A percentile compares a stretch with the other conserved stretches of the same genome.
These are phyloP conservation scores for Watersipora subatra DNA, from an alignment of 1,140 invertebrate genomes.

Conservation along the genomic window DNA sequence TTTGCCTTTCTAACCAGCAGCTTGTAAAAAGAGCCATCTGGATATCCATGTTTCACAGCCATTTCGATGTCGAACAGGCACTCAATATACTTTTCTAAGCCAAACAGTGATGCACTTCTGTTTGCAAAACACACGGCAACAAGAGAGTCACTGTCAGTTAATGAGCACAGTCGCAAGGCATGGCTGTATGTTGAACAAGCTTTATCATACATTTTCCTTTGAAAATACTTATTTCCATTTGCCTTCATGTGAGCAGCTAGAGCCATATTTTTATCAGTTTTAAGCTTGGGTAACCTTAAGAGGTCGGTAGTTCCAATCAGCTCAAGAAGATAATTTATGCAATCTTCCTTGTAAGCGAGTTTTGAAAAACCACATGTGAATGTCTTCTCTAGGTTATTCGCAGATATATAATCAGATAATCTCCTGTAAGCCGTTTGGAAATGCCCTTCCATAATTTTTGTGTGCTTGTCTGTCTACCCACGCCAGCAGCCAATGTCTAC, in stretches of 20 bases:
- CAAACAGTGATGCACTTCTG: constrained; percentile 70
- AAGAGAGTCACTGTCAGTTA: constrained; percentile 36
- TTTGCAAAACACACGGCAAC: constrained; percentile 66
- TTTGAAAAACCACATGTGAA: not conserved
- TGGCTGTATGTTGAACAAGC: constrained; percentile 61
- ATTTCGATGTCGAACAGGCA: constrained; percentile 52
- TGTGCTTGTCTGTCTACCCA: not conserved
- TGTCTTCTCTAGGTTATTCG: not conserved
- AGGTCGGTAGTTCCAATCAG: not conserved
- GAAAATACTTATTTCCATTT: constrained; percentile 63
- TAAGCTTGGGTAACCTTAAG: not conserved
- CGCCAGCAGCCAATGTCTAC: too few relatives aligned
- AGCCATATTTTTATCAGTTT: not conserved
- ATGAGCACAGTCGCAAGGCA: constrained; percentile 38
- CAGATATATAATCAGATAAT: not conserved
- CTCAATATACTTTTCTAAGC: constrained; percentile 53
- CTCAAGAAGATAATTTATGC: not conserved
- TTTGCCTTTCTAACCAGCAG: constrained; percentile 59
- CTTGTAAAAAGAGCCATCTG: constrained; percentile 59
- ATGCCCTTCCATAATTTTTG: too few relatives aligned
- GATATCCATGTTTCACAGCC: constrained; percentile 56
- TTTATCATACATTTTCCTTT: constrained; percentile 56
- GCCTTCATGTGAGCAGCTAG: constrained; percentile 51
- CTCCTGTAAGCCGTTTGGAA: not conserved
- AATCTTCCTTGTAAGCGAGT: not conserved